Evolutionary conservation across 2,113 vertebrate genomes (phyloP).

Genomic region (Istiophorus platypterus): DNA sequence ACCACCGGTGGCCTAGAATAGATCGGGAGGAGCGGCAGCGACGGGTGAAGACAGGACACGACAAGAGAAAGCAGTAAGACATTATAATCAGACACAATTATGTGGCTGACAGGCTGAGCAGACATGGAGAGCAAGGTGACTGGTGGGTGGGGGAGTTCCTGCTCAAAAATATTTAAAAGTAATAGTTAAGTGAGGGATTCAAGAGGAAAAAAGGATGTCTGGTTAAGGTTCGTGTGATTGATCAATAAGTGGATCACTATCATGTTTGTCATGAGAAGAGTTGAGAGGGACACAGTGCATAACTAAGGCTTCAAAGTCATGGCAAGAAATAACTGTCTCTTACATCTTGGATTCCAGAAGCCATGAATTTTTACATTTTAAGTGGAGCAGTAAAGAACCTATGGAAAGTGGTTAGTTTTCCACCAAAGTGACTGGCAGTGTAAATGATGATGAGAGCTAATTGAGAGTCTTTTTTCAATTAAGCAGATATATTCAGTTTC

Average conservation of each 20-base stretch:
- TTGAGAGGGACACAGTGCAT: constrained; percentile 1
- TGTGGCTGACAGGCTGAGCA: constrained; percentile 62
- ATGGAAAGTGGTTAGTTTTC: constrained; percentile 11
- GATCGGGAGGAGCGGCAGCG: constrained; percentile 68
- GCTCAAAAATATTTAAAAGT: constrained; percentile 50
- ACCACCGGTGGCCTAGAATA: constrained; percentile 78
- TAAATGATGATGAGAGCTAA: constrained; percentile 33
- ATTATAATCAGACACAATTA: constrained; percentile 78
- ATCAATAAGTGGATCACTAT: constrained; percentile 17
- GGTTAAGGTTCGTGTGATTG: constrained; percentile 17
- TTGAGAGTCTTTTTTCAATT: constrained; percentile 23
- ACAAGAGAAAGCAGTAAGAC: constrained; percentile 71
- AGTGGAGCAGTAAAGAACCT: constrained; percentile 14
- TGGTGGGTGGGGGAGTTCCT: constrained; percentile 45
- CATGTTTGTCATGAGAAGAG: constrained; percentile 10
- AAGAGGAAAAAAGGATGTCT: constrained; percentile 22
- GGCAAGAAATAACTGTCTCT: constrained; percentile 12
- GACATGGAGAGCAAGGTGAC: constrained; percentile 60
- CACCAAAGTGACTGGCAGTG: constrained; percentile 15
- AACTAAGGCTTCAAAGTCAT: background rate
- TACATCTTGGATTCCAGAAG: background rate
- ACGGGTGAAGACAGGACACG: constrained; percentile 59
- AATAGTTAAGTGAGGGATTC: constrained; percentile 24
- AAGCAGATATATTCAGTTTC: constrained; percentile 34
- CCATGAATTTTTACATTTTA: constrained; percentile 16